Base-by-base conservation (phyloP, 1,140 invertebrate species). In the Brachionus plicatilis region DNA sequence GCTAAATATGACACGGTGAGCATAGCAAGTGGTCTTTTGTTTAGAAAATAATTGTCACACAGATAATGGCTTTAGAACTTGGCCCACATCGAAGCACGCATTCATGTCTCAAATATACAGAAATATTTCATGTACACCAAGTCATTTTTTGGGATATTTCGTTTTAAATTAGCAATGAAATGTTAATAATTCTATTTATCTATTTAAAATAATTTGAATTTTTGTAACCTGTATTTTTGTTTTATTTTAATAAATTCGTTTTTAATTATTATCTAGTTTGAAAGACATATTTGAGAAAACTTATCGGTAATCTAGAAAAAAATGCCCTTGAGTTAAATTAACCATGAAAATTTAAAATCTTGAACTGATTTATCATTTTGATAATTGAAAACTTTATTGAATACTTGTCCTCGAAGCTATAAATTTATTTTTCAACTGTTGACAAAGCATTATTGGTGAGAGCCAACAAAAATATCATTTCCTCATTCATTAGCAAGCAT, bases 271-370 rank as follows among this genome's bases (percentile, higher is more conserved):
- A 68, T 68, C 66, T 68, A 14, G 53, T 60, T 20, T 60, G 53
- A 60, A 60, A 60, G 53, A 60, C 53, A 60, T 20, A 60, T 60
- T 60, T 60, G 27, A 68, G 33, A 68, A 68, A 29, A 68, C 66
- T 68, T 68, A 68, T 68, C 66, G 66, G 66, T 68, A 68, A 68
- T 68, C 66, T 68, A 68, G n/a, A 37, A 68, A 29, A 68, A 68
- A 68, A 68, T 68, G 33, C 27, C 66, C 33, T 68, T 41, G 66
- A 68, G 66, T 68, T 68, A 33, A 68, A 68, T 68, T 68, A 68
- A 41, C 66, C 66, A 68, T 68, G 66, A 68, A 68, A 37, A 68
- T 24, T 33, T 60, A 8, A 24, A 60, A 60, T 60, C 53, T 68
- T 68, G 66, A 68, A 68, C 66, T 68, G 66, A 68, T 68, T 68